Percentiles rank a stretch among this genome's conserved stretches.
Evolutionary conservation across 2,113 vertebrate species (phyloP).

Genomic region (Sus scrofa): T2T-Sscrofa CM000816.6:26643001-26643500

Average conservation of each 20-base stretch:
- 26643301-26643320: not conserved
- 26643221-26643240: slow-evolving; percentile 79
- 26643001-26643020: slow-evolving; percentile 65
- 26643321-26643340: slow-evolving; percentile 1
- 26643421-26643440: not conserved
- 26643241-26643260: slow-evolving; percentile 62
- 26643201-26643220: slow-evolving; percentile 46
- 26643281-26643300: not conserved
- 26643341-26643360: not conserved
- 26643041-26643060: slow-evolving; percentile 65
- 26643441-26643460: not conserved
- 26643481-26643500: slow-evolving; percentile 56
- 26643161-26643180: slow-evolving; percentile 75
- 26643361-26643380: not conserved
- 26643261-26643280: not conserved
- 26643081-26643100: slow-evolving; percentile 91
- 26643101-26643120: slow-evolving; percentile 90
- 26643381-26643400: not conserved
- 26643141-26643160: slow-evolving; percentile 59
- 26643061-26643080: slow-evolving; percentile 86
- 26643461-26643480: not conserved
- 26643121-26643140: slow-evolving; percentile 66
- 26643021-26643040: slow-evolving; percentile 74
- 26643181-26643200: slow-evolving; percentile 83
- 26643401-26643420: not conserved